Conservation (phyloP, 2,888 invertebrate genomes). For the Agriopis marginaria region DNA sequence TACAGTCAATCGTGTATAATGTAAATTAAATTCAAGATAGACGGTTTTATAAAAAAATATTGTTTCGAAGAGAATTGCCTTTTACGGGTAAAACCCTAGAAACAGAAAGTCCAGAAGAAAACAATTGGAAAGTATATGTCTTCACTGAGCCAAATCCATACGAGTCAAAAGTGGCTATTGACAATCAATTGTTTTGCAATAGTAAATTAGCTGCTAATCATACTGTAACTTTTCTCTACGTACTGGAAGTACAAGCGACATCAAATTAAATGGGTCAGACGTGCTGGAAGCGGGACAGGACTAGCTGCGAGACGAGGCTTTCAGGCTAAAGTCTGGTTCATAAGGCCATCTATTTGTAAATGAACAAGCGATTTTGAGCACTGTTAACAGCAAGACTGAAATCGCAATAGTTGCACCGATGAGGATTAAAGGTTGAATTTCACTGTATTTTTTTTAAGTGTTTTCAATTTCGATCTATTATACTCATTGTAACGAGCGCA, state of each 20-base stretch:
- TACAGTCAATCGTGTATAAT: too few species aligned
- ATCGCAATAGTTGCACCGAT: neutral
- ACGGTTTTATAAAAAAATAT: too few species aligned
- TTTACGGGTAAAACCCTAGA: too few species aligned
- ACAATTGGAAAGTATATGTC: too few species aligned
- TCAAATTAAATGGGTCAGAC: conserved; percentile 76
- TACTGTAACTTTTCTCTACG: conserved; percentile 17
- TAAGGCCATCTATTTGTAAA: conserved; percentile 26
- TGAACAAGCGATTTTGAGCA: conserved; percentile 11
- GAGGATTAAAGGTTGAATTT: neutral
- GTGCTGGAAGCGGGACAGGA: conserved; percentile 47
- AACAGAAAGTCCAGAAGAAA: too few species aligned
- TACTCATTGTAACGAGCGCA: neutral
- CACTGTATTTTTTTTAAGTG: too few species aligned
- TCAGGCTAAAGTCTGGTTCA: conserved; percentile 33
- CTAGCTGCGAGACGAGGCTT: conserved; percentile 42
- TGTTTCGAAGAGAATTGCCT: too few species aligned
- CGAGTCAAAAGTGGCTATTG: neutral
- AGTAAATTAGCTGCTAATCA: neutral
- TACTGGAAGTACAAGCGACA: conserved; percentile 53
- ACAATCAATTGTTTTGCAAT: neutral
- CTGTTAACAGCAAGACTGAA: conserved; percentile 4
- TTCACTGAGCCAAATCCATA: too few species aligned
- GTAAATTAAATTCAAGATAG: too few species aligned
- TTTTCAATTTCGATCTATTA: too few species aligned